Percentiles rank a stretch among this genome's conserved stretches.
phyloP scores from a whole-genome alignment of 2,113 vertebrate genomes.

The Dipodomys merriami region DNA sequence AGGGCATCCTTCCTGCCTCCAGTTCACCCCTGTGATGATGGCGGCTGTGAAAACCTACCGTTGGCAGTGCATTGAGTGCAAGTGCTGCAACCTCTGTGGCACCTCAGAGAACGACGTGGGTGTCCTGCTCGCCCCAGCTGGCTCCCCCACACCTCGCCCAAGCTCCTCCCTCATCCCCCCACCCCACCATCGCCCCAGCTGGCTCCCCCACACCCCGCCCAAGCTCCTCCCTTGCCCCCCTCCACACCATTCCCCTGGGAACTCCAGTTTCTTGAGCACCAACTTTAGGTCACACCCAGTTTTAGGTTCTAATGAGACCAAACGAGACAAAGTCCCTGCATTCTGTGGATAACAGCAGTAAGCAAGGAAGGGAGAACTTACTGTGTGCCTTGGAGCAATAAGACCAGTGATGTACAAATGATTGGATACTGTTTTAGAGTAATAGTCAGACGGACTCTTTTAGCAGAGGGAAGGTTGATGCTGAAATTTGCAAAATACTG shows the following conservation, averaged over 20 bases:
- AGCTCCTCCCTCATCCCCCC: background rate
- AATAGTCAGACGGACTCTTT: background rate
- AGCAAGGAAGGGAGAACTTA: background rate
- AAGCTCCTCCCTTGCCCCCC: background rate
- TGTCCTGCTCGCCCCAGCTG: background rate
- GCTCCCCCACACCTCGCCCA: background rate
- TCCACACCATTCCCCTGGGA: background rate
- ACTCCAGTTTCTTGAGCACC: background rate
- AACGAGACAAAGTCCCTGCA: background rate
- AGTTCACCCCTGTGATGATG: slow-evolving; percentile 98
- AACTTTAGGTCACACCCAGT: background rate
- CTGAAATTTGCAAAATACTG: background rate
- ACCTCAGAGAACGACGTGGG: slow-evolving; percentile 97
- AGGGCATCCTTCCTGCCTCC: slow-evolving; percentile 96
- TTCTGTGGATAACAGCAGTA: background rate
- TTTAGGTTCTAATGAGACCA: background rate
- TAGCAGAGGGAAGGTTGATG: background rate
- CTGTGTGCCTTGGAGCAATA: background rate
- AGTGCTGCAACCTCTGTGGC: slow-evolving; percentile 97
- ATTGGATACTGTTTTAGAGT: background rate
- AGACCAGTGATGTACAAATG: background rate
- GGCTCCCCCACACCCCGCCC: background rate
- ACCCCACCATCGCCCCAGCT: too few relatives aligned
- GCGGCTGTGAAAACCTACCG: slow-evolving; percentile 97
- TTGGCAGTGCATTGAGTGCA: slow-evolving; percentile 99